These are phyloP conservation scores for Pandion haliaetus DNA, from an alignment of 2,113 vertebrate genomes.

Conservation along the genomic window DNA sequence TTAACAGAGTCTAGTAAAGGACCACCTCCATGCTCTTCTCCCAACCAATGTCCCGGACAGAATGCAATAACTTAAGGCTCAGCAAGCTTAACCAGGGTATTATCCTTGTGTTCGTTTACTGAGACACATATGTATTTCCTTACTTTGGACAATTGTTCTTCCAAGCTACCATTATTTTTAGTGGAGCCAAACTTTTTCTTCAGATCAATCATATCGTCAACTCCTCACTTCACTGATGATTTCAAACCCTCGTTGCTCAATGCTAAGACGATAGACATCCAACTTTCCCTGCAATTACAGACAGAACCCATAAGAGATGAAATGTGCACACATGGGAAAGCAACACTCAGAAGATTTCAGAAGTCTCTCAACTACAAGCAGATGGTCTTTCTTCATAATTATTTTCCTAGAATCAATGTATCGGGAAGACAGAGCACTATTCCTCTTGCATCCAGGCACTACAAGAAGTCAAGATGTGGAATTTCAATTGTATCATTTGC, in stretches of 20 bases:
- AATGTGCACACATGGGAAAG: not conserved
- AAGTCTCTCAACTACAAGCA: not conserved
- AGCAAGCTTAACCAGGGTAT: not conserved
- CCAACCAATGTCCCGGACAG: not conserved
- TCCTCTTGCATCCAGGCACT: not conserved
- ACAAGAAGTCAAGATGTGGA: not conserved
- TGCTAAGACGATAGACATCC: constrained; percentile 67
- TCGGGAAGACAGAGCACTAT: not conserved
- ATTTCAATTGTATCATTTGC: not conserved
- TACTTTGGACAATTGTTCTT: constrained; percentile 65
- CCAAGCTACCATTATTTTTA: constrained; percentile 39
- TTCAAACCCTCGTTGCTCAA: constrained; percentile 68
- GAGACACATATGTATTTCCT: not conserved
- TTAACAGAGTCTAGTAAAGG: not conserved
- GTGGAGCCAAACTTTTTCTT: constrained; percentile 72
- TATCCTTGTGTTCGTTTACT: not conserved
- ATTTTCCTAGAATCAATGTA: not conserved
- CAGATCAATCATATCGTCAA: constrained; percentile 64
- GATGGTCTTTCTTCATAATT: not conserved
- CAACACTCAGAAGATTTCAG: not conserved
- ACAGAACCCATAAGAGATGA: not conserved
- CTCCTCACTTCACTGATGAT: constrained; percentile 67
- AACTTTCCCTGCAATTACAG: constrained; percentile 64
- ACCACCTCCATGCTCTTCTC: not conserved
- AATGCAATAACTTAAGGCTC: not conserved